A percentile compares a stretch with the other conserved stretches of the same genome.
phyloP scores from a whole-genome alignment of 2,888 invertebrate genomes.

The Drosophila acutilabella region DNA sequence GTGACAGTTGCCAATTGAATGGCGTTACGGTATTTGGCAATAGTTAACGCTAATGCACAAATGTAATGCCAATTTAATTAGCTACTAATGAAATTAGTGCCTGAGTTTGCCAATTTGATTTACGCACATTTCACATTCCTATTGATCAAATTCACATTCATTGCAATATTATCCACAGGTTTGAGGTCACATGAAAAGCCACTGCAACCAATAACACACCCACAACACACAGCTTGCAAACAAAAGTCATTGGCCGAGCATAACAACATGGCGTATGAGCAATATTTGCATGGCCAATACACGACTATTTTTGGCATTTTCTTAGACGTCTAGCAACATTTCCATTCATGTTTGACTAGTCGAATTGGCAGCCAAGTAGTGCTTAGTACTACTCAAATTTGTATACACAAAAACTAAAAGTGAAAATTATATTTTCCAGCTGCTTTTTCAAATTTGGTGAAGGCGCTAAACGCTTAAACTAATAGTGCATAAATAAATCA shows the following conservation, averaged over 20 bases:
- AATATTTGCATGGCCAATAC: slow-evolving; percentile 30
- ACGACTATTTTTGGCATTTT: slow-evolving; percentile 29
- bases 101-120: slow-evolving; percentile 42
- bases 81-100: slow-evolving; percentile 61
- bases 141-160: slow-evolving; percentile 24
- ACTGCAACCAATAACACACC: slow-evolving; percentile 42
- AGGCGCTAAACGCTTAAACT: no score
- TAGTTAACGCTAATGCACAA: slow-evolving; percentile 5
- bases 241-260: slow-evolving; percentile 48
- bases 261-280: slow-evolving; percentile 52
- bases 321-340: slow-evolving; percentile 30
- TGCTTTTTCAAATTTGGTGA: neutral
- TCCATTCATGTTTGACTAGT: slow-evolving; percentile 52
- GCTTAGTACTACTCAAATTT: neutral
- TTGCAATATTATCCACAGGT: slow-evolving; percentile 59
- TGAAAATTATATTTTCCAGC: slow-evolving; percentile 9
- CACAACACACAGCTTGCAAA: slow-evolving; percentile 13
- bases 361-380: slow-evolving; percentile 19
- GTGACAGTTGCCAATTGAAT: slow-evolving; percentile 2
- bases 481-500: neutral
- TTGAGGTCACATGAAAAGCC: slow-evolving; percentile 33
- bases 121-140: slow-evolving; percentile 17
- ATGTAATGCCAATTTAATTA: slow-evolving; percentile 60
- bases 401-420: neutral
- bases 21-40: slow-evolving; percentile 9